A percentile compares a stretch with the other conserved stretches of the same genome.
Conservation (phyloP, 2,113 vertebrate species). For the Cathartes aura region DNA sequence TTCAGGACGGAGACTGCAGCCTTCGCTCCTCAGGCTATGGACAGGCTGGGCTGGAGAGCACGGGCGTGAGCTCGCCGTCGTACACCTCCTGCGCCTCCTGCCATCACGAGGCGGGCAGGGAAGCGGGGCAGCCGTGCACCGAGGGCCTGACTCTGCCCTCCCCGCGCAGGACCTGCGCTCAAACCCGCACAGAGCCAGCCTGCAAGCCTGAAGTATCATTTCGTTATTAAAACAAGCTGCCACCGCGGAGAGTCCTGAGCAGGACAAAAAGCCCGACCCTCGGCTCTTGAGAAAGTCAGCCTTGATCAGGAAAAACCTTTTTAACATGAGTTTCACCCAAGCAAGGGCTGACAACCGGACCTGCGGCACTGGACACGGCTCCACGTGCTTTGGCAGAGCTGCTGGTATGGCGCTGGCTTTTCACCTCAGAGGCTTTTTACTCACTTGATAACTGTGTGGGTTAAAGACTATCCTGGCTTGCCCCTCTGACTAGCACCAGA, state of each 20-base stretch:
- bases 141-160: neutral
- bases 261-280: neutral
- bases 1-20: neutral
- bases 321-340: neutral
- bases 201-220: neutral
- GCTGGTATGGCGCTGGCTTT: neutral
- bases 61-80: fast-evolving
- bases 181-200: neutral
- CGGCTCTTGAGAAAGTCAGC: neutral
- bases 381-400: neutral
- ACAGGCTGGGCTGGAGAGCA: neutral
- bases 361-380: neutral
- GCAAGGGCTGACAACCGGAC: neutral
- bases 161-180: fast-evolving
- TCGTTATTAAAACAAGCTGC: neutral
- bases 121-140: neutral
- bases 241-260: neutral
- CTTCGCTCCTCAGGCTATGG: neutral
- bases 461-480: neutral
- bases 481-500: neutral
- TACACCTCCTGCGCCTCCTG: neutral
- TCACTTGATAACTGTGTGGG: neutral
- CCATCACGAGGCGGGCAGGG: neutral
- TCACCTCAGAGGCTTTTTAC: neutral
- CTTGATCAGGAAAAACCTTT: neutral